phyloP scores from a whole-genome alignment of 2,797 vertebrate species.

The Chanos chanos region DNA sequence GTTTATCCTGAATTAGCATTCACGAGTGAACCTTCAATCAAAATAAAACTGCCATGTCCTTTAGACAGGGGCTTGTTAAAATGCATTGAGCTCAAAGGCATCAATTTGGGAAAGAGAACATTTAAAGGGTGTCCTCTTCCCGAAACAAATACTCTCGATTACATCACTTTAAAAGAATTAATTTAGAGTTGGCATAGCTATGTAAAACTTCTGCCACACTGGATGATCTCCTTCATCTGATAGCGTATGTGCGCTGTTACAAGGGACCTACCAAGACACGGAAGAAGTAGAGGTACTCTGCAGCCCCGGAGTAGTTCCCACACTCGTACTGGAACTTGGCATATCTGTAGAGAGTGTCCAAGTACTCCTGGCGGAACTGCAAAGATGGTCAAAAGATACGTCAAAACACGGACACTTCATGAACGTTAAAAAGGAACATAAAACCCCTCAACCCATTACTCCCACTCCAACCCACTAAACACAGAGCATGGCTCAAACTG shows the following conservation, averaged over 20 bases:
- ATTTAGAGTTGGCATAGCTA: too few relatives aligned
- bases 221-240: too few relatives aligned
- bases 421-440: too few relatives aligned
- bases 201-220: too few relatives aligned
- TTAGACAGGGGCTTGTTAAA: constrained; percentile 26
- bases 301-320: constrained; percentile 96
- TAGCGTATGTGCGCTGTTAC: too few relatives aligned
- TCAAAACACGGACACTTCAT: too few relatives aligned
- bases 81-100: constrained; percentile 2
- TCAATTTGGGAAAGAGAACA: constrained; percentile 14
- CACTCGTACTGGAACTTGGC: constrained; percentile 99
- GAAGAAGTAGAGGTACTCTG: constrained; percentile 97
- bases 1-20: constrained; percentile 19
- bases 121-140: not conserved
- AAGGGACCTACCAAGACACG: constrained; percentile 91
- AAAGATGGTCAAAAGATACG: not conserved
- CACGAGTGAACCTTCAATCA: constrained; percentile 8
- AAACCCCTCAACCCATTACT: too few relatives aligned
- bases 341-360: constrained; percentile 95
- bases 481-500: too few relatives aligned
- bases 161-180: too few relatives aligned
- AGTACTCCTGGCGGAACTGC: constrained; percentile 95
- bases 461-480: too few relatives aligned
- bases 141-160: too few relatives aligned
- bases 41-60: constrained; percentile 28